Evolutionary conservation across 2,797 vertebrate genomes (phyloP).

Genomic region (Sebastes cheni): DNA sequence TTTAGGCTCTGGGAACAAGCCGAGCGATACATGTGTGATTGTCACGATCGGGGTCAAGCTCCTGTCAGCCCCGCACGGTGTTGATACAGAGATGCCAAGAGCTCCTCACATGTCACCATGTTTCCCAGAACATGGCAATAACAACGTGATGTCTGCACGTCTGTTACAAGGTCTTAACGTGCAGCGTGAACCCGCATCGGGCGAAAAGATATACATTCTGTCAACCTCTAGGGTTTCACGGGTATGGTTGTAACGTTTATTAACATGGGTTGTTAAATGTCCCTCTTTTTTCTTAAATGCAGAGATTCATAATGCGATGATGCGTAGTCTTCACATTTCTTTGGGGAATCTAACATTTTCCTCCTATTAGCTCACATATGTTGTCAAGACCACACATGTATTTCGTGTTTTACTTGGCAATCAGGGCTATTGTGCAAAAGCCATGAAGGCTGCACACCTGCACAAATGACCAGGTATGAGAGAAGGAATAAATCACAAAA

Average conservation of each 20-base stretch:
- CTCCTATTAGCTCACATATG: conserved; percentile 14
- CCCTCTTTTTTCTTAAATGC: conserved; percentile 19
- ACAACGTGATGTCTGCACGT: conserved; percentile 21
- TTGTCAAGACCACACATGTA: conserved; percentile 5
- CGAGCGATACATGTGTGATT: conserved; percentile 31
- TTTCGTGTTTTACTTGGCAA: conserved; percentile 23
- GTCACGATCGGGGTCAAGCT: conserved; percentile 35
- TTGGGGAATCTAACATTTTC: conserved; percentile 19
- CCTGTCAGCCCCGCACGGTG: conserved; percentile 16
- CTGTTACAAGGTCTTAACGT: conserved; percentile 37
- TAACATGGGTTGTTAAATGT: conserved; percentile 12
- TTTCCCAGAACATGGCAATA: conserved; percentile 53
- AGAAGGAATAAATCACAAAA: neutral
- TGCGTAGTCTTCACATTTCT: conserved; percentile 1
- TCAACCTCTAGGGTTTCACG: conserved; percentile 26
- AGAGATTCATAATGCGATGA: conserved; percentile 33
- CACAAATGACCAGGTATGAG: neutral
- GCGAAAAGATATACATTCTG: conserved; percentile 13
- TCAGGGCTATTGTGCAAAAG: neutral
- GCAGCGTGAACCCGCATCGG: neutral
- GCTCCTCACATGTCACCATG: conserved; percentile 53
- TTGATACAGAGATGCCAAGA: conserved; percentile 60
- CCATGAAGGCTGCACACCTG: conserved; percentile 4
- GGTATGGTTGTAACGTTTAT: conserved; percentile 1
- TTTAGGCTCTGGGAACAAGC: conserved; percentile 41